Evolutionary conservation across 2,888 invertebrate species (phyloP), one percentile per base, ranked within the genome.

Genomic region (Netelia inedita): DNA sequence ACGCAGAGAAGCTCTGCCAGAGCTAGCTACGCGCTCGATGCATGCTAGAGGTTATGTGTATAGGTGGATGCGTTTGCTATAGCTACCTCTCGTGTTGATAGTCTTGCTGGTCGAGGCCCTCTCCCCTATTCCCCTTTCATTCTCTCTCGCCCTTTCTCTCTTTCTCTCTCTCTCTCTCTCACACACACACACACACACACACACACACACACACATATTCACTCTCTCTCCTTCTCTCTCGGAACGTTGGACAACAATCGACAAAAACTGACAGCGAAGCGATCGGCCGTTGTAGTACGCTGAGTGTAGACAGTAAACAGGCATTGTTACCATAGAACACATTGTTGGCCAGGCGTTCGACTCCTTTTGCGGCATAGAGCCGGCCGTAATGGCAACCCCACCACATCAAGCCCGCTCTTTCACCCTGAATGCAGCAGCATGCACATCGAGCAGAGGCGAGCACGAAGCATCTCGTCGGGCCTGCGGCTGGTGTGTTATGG

Each of bases 281-380:
- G 92, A 90, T 88, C 90, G 87, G 86, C 85, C 87, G 91, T 92
- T 92, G 92, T 92, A 85, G 89, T 85, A 80, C 85, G 83, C 90
- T 89, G 89, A 92, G 91, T 90, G 92, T 91, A 92, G 92, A 92
- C 91, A 91, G 92, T 92, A 92, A 93, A 93, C 92, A 92, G 91
- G 88, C 91, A 92, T 93, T 93, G 93, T 82, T 91, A 76, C 23
- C 79, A 79, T 75, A 85, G 85, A 85, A 89, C 87, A 90, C 89
- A 91, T 87, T 87, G 90, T 90, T 90, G 88, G 89, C 88, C 88
- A 88, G 90, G 85, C 88, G 87, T 91, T 90, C 90, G 88, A 90
- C 90, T 91, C 88, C 91, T 91, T 91, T 91, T 87, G 82, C 85
- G 74, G 69, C 53, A 83, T 79, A 75, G 46, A 46, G 73, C 65